These are phyloP conservation scores for Macrocentrus cingulum DNA, from an alignment of 1,140 invertebrate species.

Conservation along the genomic window DNA sequence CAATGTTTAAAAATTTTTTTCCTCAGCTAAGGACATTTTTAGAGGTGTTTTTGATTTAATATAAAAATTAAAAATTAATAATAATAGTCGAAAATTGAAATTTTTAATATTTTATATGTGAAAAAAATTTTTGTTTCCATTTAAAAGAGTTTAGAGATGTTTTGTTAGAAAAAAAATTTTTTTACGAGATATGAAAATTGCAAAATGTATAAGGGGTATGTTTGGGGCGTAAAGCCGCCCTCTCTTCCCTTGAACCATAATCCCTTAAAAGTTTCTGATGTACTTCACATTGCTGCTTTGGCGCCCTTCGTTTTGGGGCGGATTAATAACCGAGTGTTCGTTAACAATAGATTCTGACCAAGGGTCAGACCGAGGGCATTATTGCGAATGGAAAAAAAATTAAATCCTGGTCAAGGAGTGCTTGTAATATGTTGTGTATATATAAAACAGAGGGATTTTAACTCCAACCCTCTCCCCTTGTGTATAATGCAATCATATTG, in stretches of 20 bases:
- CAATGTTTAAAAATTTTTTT: too few species aligned
- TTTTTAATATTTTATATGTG: too few species aligned
- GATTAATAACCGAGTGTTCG: constrained; percentile 8
- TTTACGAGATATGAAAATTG: too few species aligned
- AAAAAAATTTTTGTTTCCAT: too few species aligned
- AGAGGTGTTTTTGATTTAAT: too few species aligned
- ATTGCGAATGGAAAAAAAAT: constrained; percentile 7
- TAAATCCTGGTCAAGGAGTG: background rate
- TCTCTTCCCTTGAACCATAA: background rate
- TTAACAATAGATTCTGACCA: background rate
- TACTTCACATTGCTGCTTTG: background rate
- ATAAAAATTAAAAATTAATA: too few species aligned
- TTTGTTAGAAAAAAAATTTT: too few species aligned
- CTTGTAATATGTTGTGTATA: background rate
- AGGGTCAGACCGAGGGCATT: background rate
- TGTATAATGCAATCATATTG: constrained; percentile 7
- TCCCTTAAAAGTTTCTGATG: background rate
- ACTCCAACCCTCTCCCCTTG: background rate
- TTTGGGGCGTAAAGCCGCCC: background rate
- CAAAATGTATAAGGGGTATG: background rate
- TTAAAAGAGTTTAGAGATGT: too few species aligned
- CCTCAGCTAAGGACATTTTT: too few species aligned
- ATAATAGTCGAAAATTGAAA: too few species aligned
- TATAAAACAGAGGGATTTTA: too few species aligned
- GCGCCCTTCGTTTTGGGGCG: background rate